Base-by-base conservation (phyloP, 2,797 vertebrate genomes). In the Heliangelus exortis region DNA sequence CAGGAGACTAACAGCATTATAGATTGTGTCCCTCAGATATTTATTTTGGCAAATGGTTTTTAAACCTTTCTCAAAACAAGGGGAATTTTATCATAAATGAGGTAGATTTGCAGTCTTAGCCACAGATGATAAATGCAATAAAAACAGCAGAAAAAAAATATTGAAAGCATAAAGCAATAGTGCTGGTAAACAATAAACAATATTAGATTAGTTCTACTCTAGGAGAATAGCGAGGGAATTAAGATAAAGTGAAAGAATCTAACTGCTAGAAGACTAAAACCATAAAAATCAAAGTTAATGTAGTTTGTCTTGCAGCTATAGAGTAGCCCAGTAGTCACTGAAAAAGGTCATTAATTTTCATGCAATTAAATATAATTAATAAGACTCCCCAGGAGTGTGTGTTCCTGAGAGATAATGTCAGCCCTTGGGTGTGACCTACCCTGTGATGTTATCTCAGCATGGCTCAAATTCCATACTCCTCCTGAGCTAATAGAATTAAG, bases 321-420 rank as follows among this genome's bases (percentile, higher is more conserved):
- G 91, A 96, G 92, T 87, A 96, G 72, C 61, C 72, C 77, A 93
- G 55, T 85, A 96, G 89, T 92, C 90, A 89, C 88, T 94, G 93
- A 93, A 98, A 97, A 94, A 96, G 87, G 94, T 96, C 91, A 96
- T 96, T 97, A 97, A 97, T 97, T 97, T 96, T 95, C 92, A 87
- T 93, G 94, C 95, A 97, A 98, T 97, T 97, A 97, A 96, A 93
- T 95, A 95, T 97, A 97, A 97, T 97, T 98, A 98, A 97, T 97
- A 98, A 90, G 87, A 90, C 68, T 93, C 63, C 67, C 79, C 62
- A 85, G 92, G 89, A 97, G 83, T 51, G 61, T 95, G 78, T 97
- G 95, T 79, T 92, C 80, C 89, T 96, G 93, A 93, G 93, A 97
- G 97, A 97, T 97, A 97, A 97, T 92, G 92, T 93, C 93, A 96